A percentile compares a stretch with the other conserved stretches of the same genome.
Conservation (phyloP, 2,797 vertebrate genomes). For the Cercopithecus neglectus region DNA sequence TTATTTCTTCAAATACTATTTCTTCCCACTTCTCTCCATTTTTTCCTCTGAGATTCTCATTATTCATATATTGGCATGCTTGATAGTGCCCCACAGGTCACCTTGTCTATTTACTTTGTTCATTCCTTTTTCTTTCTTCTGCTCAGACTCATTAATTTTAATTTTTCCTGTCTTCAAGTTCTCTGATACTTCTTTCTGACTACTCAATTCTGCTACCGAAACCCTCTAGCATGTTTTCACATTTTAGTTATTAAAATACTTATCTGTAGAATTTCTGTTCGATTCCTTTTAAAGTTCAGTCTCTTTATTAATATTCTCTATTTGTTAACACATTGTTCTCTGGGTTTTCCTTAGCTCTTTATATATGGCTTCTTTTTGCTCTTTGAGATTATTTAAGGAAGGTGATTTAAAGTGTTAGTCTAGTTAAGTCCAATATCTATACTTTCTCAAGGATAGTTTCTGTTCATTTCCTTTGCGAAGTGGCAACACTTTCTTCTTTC, state of each 20-base stretch:
- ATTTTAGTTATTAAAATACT: neutral
- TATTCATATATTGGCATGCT: neutral
- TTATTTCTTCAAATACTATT: neutral
- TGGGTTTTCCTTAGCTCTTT: neutral
- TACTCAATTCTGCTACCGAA: neutral
- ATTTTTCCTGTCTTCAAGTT: neutral
- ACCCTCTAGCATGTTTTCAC: neutral
- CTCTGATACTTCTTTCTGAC: neutral
- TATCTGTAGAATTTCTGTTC: neutral
- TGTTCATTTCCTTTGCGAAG: neutral
- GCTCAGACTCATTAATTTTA: neutral
- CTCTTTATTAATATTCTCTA: neutral
- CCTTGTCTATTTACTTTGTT: neutral
- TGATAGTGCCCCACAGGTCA: neutral
- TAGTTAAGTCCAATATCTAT: neutral
- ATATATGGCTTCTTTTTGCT: neutral
- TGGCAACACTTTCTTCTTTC: neutral
- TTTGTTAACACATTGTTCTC: neutral
- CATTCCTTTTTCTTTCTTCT: neutral
- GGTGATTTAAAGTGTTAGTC: neutral
- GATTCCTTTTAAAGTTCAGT: neutral
- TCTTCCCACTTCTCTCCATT: too few relatives aligned
- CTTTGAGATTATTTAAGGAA: neutral
- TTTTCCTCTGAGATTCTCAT: neutral
- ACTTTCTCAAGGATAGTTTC: neutral